These are phyloP conservation scores for Enchytraeus crypticus DNA, from an alignment of 2,888 invertebrate genomes.

Conservation along the genomic window DNA sequence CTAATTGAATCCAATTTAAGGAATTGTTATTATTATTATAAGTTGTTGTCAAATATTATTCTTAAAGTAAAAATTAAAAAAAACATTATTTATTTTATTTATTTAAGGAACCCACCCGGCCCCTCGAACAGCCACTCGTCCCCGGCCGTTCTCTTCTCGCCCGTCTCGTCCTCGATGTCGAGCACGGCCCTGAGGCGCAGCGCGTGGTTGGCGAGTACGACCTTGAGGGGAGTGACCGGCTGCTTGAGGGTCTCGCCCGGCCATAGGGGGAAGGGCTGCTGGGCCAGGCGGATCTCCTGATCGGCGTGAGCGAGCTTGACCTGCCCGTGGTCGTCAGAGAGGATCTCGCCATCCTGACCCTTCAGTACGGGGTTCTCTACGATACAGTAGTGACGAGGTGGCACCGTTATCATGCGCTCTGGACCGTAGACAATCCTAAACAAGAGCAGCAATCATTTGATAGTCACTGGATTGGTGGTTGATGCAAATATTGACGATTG, in stretches of 20 bases:
- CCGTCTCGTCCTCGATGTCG: conserved; percentile 47
- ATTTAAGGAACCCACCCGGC: conserved; percentile 26
- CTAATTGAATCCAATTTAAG: no score
- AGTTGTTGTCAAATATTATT: no score
- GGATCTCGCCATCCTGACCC: conserved; percentile 40
- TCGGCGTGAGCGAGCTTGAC: conserved; percentile 50
- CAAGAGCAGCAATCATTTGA: neutral
- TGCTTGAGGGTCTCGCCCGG: conserved; percentile 48
- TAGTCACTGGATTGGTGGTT: neutral
- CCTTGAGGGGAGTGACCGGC: conserved; percentile 27
- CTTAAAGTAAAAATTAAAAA: no score
- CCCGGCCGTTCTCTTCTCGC: conserved; percentile 48
- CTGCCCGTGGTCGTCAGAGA: conserved; percentile 48
- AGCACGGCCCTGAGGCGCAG: conserved; percentile 48
- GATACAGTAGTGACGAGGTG: conserved; percentile 52
- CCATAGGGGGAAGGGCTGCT: conserved; percentile 53
- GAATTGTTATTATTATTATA: no score
- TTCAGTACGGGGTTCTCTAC: conserved; percentile 50
- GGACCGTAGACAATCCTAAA: conserved; percentile 49
- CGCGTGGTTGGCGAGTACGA: conserved; percentile 51
- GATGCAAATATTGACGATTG: neutral
- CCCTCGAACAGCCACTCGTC: conserved; percentile 54
- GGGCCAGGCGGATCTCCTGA: conserved; percentile 51
- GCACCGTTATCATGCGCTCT: conserved; percentile 51
- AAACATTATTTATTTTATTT: no score